Evolutionary conservation across 2,797 vertebrate species (phyloP), one percentile per base, ranked within the genome.

Genomic region (Acomys russatus): DNA sequence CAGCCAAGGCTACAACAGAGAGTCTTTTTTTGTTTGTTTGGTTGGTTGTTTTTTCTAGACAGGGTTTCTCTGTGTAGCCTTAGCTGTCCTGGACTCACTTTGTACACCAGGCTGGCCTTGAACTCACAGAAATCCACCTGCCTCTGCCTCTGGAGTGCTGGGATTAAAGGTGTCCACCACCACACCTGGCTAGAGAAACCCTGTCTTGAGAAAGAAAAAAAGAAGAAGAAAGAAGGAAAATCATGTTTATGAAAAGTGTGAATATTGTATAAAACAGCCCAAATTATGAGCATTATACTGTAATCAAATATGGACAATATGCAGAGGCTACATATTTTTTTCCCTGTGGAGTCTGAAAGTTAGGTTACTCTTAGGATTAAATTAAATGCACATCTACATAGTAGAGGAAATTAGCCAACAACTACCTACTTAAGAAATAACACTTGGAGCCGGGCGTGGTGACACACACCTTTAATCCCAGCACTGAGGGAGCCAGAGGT

Each of bases 331-430:
- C 63, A 71, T 44, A 82, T 44, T 30, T n/a, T 3, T 84, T 92
- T 94, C 33, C 51, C 22, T 92, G 49, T 14, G 91, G 78, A 90
- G 22, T 38, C 77, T 95, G 82, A 68, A 90, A 90, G 59, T 93
- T 35, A 88, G 59, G n/a, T 77, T 94, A 35, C 44, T 44, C 35
- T 94, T 38, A 94, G 51, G 96, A 90, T 76, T 96, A 88, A 90
- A 94, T 56, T 88, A 88, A 82, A 80, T 91, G 71, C 64, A 88
- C 84, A 79, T 92, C 79, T 94, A 78, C 54, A 25, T 68, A 66
- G 77, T 73, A 80, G 22, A 71, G 12, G 85, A 94, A 80, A 92
- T 87, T 79, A 93, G 8, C 79, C 51, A 92, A 80, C 10, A 44
- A 17, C 11, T 12, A 56, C 73, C 7, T 83, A 76, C 82, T 82